Evolutionary conservation across 1,140 invertebrate genomes (phyloP), one percentile per base, ranked within the genome.

Genomic region (Drosophila lini): DNA sequence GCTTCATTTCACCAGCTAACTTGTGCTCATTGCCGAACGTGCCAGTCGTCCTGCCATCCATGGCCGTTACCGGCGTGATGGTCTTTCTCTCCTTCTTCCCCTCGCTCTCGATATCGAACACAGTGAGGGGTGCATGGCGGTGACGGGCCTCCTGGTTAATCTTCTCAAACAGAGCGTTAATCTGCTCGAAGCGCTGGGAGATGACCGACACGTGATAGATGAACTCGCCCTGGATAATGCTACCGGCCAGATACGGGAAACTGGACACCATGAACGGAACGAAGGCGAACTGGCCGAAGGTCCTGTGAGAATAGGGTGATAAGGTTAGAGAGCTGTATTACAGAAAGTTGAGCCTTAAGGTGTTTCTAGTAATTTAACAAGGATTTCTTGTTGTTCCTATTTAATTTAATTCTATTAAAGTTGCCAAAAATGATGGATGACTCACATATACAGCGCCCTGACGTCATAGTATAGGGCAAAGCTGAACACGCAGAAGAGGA

Each of bases 201-300:
- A 92, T 90, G 41, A 88, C 74, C 53, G 88, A 86, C 40, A 92
- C 91, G 75, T 86, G 85, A 74, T 91, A 91, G 60, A 91, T 80
- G 63, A 92, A 92, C 74, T 90, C 84, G 1, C 84, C 91, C 42
- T 90, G 88, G 36, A 90, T 85, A 41, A 91, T 80, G 60, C 91
- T 91, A 16, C 84, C 88, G 48, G 91, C 88, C 55, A 91, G 55
- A 53, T 81, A 91, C 2, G 91, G 91, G 50, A 92, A 91, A 48
- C 81, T 91, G 8, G 80, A 81, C 0, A 86, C 84, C 90, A 91
- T 91, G 48, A 86, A 78, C 36, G 81, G 67, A 38, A 91, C 56
- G 25, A 92, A 78, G 11, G 82, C 82, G 48, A 73, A 86, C 36
- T 79, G 56, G 5, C 73, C 79, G 28, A 90, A 90, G 36, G 74